Evolutionary conservation across 2,113 vertebrate species (phyloP).

Genomic region (Scalopus aquaticus): DNA sequence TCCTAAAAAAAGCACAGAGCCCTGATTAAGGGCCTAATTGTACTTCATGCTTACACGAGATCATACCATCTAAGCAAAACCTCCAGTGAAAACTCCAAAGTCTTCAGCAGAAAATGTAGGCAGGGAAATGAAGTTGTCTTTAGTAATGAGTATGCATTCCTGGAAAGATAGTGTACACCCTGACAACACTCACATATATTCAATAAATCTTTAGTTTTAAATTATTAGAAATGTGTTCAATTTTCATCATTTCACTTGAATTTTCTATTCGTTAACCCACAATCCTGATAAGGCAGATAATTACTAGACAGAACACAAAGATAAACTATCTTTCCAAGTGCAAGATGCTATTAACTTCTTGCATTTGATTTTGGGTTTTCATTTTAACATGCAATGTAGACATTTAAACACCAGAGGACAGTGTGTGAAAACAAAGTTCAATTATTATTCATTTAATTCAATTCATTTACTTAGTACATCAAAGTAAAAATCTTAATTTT

Average conservation of each 20-base stretch:
- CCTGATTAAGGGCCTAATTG: neutral
- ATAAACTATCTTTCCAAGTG: neutral
- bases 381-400: slow-evolving; percentile 62
- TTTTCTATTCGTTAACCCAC: neutral
- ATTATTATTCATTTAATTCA: slow-evolving; percentile 24
- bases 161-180: neutral
- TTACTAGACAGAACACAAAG: neutral
- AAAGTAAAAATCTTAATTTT: slow-evolving; percentile 69
- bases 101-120: neutral
- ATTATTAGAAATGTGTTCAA: neutral
- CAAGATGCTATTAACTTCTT: neutral
- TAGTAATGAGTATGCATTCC: neutral
- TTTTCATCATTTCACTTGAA: neutral
- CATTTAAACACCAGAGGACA: slow-evolving; percentile 78
- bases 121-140: neutral
- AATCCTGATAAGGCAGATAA: neutral
- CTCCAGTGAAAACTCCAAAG: neutral
- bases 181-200: neutral
- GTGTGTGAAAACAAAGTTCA: slow-evolving; percentile 65
- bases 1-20: neutral
- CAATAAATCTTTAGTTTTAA: neutral
- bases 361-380: neutral
- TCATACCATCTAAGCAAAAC: neutral
- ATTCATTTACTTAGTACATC: slow-evolving; percentile 39
- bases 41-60: neutral